Evolutionary conservation across 2,113 vertebrate genomes (phyloP), one percentile per base, ranked within the genome.

Genomic region (Mionectes macconnelli): DNA sequence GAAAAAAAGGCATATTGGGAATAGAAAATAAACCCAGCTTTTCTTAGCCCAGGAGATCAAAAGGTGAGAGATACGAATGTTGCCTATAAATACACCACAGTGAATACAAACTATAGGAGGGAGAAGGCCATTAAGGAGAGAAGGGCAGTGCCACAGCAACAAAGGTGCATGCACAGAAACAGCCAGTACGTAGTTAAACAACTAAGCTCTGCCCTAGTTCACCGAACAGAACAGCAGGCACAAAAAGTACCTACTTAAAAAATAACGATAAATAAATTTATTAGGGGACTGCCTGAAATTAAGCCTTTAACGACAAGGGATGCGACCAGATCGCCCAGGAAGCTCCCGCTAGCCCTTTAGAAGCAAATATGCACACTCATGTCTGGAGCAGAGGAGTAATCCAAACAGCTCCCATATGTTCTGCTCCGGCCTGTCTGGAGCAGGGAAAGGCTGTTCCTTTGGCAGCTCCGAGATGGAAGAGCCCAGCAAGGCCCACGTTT

Each of bases 321-420:
- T 8, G 28, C 25, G 20, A 10, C 20, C 4, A 22, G 47, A 42
- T 12, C 28, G 42, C 52, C 12, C 87, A 55, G 35, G 42, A 55
- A 35, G 23, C 3, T 72, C 44, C 62, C 60, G 69, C n/a, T 9
- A 70, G 80, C 30, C 50, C 50, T 84, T 69, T 37, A 31, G 22
- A 80, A 66, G 80, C 52, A 70, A 93, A 95, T 44, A 25, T 78
- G 95, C 96, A 94, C 69, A 94, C 95, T 96, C 95, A 96, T 83
- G 52, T 77, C 93, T 52, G 55, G 12, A 52, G 28, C 31, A 47
- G 52, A 76, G 67, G 8, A 72, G 82, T 62, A 12, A 82, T 7
- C 62, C 12, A 3, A 53, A 21, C 72, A 84, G 86, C 91, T 89
- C 39, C 86, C 75, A 11, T 12, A 24, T 4, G 82, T 7, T 47